Evolutionary conservation across 37 sponge, comb jelly and placozoan genomes (phyloP), one percentile per base, ranked within the genome.

Genomic region (Beroe forskalii): DNA sequence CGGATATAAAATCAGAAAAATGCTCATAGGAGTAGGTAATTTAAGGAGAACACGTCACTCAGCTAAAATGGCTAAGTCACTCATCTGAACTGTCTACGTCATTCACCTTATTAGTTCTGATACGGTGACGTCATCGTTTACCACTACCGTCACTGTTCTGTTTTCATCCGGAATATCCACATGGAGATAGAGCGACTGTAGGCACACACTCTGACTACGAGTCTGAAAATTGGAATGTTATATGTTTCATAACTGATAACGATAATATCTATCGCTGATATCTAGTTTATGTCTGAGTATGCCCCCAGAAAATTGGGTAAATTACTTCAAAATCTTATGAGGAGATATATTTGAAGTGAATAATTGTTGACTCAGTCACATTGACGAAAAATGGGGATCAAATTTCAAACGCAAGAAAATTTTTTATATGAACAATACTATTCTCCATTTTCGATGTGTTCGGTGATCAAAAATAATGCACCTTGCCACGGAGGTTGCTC

Each of bases 401-500:
- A 55, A 55, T 63, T 63, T 63, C 66, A 72, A 72, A 72, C 76
- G 31, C 76, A 72, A 72, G 76, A 27, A 63, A 63, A 63, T 63
- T 22, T 63, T 36, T 37, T 72, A 3, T 72, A 32, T 33, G 22
- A 32, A 28, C 3, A 8, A 17, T 4, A 6, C 3, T 14, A 9
- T 27, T 36, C 76, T 9, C 76, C 4, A 6, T 37, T 22, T 36
- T 17, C 76, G 8, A 3, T 6, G 3, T 33, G 28, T 23, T 36
- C 39, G 12, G 4, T 72, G 76, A 72, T 72, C 76, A 72, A 72
- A 72, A 72, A 72, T 72, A 72, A 38, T 27, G 76, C 76, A 72
- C 76, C 76, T 72, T 37, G 76, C 76, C 76, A 72, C 76, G 76
- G 76, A 72, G 40, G 38, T 72, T 17, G 31, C 76, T 38, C 76